Evolutionary conservation across 2,797 vertebrate species (phyloP), one percentile per base, ranked within the genome.

Genomic region (Typhlichthys eigenmanni): DNA sequence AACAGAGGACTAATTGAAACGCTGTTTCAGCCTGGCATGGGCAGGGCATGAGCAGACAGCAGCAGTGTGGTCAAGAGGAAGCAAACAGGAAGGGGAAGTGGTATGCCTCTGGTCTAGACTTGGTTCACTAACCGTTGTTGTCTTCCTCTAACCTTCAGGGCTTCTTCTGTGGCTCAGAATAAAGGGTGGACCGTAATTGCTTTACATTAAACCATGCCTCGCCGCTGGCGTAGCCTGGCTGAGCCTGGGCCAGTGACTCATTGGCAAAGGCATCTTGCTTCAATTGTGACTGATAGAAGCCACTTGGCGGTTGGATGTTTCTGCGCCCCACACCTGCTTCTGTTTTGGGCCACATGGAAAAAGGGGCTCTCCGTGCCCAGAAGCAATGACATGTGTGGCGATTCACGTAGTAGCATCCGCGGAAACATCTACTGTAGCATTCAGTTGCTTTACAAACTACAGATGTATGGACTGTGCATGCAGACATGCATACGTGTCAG

Each of bases 21-120:
- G 64, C 66, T 65, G 64, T 62, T 69, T 74, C 66, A 58, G 70
- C 48, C 60, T 80, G 85, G 85, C 56, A 47, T 47, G 43, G 43
- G 16, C 5, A 13, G 43, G 56, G 43, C 69, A 79, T 76, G 68
- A 47, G 76, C 60, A 58, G 62, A 29, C 24, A 29, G n/a, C 85
- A 88, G 83, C 82, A 82, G 84, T 61, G 63, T 58, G 72, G 83
- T 83, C 72, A 49, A 76, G 72, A 87, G 81, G 86, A 87, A 84
- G 79, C 83, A 83, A 89, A 87, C 88, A 88, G 85, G 87, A 90
- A 87, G 73, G 62, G 88, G 90, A 91, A 89, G 88, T 87, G 80
- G 79, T 78, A 78, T 81, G 84, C 74, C 74, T 79, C 69, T 46
- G 76, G 88, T 90, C 87, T 52, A 8, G 2, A 72, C 58, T 62